phyloP scores from a whole-genome alignment of 2,888 invertebrate species.

The Pristionchus maxplancki region DNA sequence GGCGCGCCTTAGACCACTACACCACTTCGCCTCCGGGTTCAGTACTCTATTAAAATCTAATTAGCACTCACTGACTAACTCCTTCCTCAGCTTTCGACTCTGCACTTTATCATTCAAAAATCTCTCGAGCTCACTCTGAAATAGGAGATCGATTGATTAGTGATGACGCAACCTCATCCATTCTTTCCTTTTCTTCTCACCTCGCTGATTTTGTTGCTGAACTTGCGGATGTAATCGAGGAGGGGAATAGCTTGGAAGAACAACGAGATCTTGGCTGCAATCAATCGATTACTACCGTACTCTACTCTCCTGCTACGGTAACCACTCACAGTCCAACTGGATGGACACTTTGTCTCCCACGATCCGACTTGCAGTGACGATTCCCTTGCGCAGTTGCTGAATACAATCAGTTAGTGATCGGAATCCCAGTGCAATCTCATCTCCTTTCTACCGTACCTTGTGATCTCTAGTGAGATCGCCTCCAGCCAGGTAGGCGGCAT shows the following conservation, averaged over 20 bases:
- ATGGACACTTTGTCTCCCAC: background rate
- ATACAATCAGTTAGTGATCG: background rate
- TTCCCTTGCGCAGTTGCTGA: slow-evolving; percentile 17
- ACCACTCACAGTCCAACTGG: slow-evolving; percentile 35
- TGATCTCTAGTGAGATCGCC: background rate
- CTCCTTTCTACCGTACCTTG: background rate
- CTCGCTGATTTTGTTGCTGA: background rate
- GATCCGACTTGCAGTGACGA: background rate
- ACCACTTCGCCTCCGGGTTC: too few species aligned
- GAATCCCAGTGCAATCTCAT: background rate
- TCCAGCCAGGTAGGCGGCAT: background rate
- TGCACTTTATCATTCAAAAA: background rate
- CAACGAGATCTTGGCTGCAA: slow-evolving; percentile 18
- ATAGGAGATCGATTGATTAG: background rate
- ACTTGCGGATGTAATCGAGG: background rate
- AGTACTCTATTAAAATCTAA: too few species aligned
- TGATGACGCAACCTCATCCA: background rate
- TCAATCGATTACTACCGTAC: background rate
- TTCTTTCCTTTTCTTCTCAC: background rate
- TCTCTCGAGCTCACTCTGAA: slow-evolving; percentile 6
- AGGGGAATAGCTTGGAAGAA: background rate
- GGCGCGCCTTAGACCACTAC: too few species aligned
- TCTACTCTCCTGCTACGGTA: background rate
- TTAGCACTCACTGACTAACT: slow-evolving; percentile 14
- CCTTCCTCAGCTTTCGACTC: background rate